Conservation (phyloP, 1,140 invertebrate genomes). For the Drosophila serrata region DNA sequence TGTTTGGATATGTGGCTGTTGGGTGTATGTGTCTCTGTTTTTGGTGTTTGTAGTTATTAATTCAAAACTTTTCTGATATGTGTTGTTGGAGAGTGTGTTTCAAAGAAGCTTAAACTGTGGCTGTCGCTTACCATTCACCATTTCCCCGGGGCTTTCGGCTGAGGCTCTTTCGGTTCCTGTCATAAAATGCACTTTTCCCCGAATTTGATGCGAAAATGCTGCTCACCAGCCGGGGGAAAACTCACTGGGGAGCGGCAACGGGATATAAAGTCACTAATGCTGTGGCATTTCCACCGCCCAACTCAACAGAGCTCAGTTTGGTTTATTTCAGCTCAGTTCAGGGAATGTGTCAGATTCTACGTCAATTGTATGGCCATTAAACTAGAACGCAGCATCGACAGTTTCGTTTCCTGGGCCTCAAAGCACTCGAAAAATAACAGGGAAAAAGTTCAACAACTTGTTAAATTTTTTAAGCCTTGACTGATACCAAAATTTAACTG, state of each 20-base stretch:
- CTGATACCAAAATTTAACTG: neutral
- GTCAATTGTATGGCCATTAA: constrained; percentile 76
- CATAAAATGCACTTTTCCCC: constrained; percentile 26
- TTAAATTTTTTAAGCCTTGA: neutral
- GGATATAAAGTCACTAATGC: constrained; percentile 35
- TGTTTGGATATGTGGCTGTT: constrained; percentile 42
- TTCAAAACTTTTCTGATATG: constrained; percentile 65
- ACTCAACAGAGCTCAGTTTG: constrained; percentile 25
- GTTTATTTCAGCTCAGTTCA: constrained; percentile 32
- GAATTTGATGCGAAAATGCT: constrained; percentile 39
- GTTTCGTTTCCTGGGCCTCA: neutral
- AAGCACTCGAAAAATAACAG: constrained; percentile 15
- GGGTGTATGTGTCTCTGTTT: constrained; percentile 10
- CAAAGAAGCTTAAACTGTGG: constrained; percentile 33
- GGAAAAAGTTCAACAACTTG: too few relatives aligned
- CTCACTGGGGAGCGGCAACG: neutral
- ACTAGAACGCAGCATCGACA: constrained; percentile 53
- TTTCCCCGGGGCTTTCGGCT: constrained; percentile 8
- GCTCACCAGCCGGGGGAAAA: neutral
- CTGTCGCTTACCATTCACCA: constrained; percentile 7
- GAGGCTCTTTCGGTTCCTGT: constrained; percentile 3
- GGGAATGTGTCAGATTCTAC: constrained; percentile 65
- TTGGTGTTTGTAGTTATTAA: constrained; percentile 42
- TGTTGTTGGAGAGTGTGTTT: constrained; percentile 45
- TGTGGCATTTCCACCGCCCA: constrained; percentile 18